Evolutionary conservation across 1,140 invertebrate species (phyloP), one percentile per base, ranked within the genome.

Genomic region (Diprion similis): DNA sequence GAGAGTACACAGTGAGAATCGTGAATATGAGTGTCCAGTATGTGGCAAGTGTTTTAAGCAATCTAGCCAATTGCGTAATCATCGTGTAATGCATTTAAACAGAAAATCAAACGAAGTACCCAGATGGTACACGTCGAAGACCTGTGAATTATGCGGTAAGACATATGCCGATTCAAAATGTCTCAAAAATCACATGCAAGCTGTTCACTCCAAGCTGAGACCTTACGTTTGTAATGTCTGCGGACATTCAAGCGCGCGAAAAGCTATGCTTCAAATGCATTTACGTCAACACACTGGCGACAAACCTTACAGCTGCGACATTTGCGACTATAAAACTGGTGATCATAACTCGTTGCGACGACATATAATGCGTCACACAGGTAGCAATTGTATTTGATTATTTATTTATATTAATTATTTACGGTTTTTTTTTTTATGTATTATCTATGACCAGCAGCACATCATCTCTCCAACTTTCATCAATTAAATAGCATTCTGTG

Each of bases 141-240:
- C 90, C n/a, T 95, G 94, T 81, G 89, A 91, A 67, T 90, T 92
- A 45, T 95, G 94, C 80, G 87, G 90, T 18, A 89, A 92, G 51
- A 90, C 89, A 51, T 94, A 95, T 83, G 91, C 93, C 0, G 93
- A 94, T 78, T 90, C 92, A 6, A 94, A 95, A 82, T 93, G 92
- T 78, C 83, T 96, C 8, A 92, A 92, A 68, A 93, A 92, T 82
- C 95, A 96, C 75, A 91, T 94, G 11, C 91, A 95, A 82, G 91
- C 91, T 1, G 94, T 96, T 1, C 95, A 96, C 81, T 92, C 92
- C 45, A 94, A 95, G 80, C 85, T 94, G 17, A 93, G 94, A 77
- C 93, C 93, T 0, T 95, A 93, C 77, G 90, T 92, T 47, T 96
- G 95, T 79, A 91, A 91, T 73, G 92, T 93, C 71, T 96, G 95